Percentiles rank a stretch among this genome's conserved stretches.
Evolutionary conservation across 2,113 vertebrate genomes (phyloP).

Genomic region (Aplodontia rufa): DNA sequence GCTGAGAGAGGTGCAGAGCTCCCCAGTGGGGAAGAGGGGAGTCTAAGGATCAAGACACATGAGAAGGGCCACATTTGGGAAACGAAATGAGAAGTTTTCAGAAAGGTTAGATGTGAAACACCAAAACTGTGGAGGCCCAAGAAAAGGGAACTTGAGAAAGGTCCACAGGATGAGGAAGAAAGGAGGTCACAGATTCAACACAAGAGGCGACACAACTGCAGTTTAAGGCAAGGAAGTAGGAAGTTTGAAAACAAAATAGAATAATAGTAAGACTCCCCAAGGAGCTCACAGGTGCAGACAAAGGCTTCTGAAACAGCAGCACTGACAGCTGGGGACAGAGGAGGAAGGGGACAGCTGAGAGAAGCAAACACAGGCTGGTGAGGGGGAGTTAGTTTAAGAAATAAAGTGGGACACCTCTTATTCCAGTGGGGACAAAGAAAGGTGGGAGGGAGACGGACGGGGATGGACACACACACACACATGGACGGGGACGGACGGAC

Average conservation of each 20-base stretch:
- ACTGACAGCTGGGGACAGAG: neutral
- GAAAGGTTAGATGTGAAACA: neutral
- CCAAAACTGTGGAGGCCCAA: neutral
- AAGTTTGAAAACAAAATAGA: neutral
- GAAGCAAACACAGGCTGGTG: neutral
- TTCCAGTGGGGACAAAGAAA: neutral
- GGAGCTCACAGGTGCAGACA: neutral
- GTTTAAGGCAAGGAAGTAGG: neutral
- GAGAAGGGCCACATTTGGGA: neutral
- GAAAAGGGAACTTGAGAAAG: neutral
- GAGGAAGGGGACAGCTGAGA: neutral
- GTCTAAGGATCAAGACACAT: neutral
- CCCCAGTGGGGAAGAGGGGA: neutral
- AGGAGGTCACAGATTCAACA: neutral
- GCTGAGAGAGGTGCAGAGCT: neutral
- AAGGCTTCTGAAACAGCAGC: neutral
- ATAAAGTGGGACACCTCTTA: neutral
- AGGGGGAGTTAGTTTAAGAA: neutral
- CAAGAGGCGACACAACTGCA: neutral
- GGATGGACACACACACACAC: no score
- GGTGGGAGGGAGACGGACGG: no score
- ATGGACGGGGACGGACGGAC: no score
- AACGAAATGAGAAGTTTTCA: neutral
- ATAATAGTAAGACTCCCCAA: neutral
- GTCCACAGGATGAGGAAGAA: neutral